phyloP scores from a whole-genome alignment of 2,113 vertebrate species.

The Lophotis ruficrista region DNA sequence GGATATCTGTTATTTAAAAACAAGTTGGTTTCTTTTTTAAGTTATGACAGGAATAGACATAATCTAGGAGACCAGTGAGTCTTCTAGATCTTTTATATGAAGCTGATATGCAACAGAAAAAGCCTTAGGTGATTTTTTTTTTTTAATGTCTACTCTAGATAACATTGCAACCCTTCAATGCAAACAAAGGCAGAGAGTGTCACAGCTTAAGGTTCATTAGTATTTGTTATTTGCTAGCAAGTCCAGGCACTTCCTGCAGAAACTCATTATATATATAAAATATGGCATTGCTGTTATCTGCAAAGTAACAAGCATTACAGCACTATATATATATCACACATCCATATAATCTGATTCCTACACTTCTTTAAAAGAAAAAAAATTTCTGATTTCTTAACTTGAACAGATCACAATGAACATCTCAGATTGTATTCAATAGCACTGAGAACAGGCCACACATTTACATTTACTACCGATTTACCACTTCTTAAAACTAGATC shows the following conservation, averaged over 20 bases:
- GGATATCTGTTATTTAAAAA: background rate
- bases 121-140: background rate
- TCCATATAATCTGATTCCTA: background rate
- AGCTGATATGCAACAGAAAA: background rate
- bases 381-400: background rate
- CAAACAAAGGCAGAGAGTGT: background rate
- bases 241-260: background rate
- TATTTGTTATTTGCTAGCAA: background rate
- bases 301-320: background rate
- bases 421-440: background rate
- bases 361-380: background rate
- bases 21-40: background rate
- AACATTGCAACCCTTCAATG: background rate
- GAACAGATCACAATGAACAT: background rate
- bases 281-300: fast-evolving
- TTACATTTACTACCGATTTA: background rate
- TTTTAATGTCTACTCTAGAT: background rate
- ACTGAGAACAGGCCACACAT: background rate
- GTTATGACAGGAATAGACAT: background rate
- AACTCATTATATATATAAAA: background rate
- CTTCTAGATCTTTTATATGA: background rate
- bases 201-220: background rate
- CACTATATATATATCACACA: background rate
- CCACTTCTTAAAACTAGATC: background rate
- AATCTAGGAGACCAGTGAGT: background rate